phyloP scores from a whole-genome alignment of 1,140 invertebrate genomes.

The Eumeta japonica region DNA sequence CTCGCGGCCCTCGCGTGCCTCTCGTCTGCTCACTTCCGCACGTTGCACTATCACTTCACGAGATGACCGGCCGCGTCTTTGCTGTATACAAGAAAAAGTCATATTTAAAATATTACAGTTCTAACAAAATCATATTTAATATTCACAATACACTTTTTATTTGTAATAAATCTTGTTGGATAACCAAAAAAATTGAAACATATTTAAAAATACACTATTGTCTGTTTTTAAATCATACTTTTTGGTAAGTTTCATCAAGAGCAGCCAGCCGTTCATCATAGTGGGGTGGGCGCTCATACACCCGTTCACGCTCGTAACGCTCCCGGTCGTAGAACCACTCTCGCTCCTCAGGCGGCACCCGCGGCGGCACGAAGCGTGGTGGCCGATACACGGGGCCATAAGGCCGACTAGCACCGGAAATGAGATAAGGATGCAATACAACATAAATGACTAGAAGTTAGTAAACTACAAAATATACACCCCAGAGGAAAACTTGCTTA shows the following conservation, averaged over 20 bases:
- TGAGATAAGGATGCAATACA: no score
- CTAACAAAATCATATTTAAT: background rate
- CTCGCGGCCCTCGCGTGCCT: slow-evolving; percentile 31
- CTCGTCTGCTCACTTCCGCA: slow-evolving; percentile 53
- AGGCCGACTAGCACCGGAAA: slow-evolving; percentile 16
- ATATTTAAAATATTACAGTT: no score
- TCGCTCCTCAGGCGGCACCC: slow-evolving; percentile 22
- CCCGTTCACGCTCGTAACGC: slow-evolving; percentile 24
- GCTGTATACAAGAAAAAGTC: slow-evolving; percentile 6
- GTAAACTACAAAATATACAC: no score
- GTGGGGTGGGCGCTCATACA: slow-evolving; percentile 27
- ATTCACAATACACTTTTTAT: no score
- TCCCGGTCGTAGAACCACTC: slow-evolving; percentile 16
- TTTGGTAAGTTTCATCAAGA: slow-evolving; percentile 36
- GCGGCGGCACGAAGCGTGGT: slow-evolving; percentile 28
- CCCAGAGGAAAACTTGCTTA: no score
- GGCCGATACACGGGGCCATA: slow-evolving; percentile 42
- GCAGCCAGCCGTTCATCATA: slow-evolving; percentile 31
- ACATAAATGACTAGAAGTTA: no score
- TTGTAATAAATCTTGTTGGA: no score
- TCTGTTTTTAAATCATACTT: slow-evolving; percentile 25
- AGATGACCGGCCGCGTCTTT: slow-evolving; percentile 65
- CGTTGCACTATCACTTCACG: slow-evolving; percentile 78
- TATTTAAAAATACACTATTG: no score
- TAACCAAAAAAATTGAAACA: no score